A percentile compares a stretch with the other conserved stretches of the same genome.
These are phyloP conservation scores for Nerophis lumbriciformis DNA, from an alignment of 2,113 vertebrate genomes.

Conservation along the genomic window DNA sequence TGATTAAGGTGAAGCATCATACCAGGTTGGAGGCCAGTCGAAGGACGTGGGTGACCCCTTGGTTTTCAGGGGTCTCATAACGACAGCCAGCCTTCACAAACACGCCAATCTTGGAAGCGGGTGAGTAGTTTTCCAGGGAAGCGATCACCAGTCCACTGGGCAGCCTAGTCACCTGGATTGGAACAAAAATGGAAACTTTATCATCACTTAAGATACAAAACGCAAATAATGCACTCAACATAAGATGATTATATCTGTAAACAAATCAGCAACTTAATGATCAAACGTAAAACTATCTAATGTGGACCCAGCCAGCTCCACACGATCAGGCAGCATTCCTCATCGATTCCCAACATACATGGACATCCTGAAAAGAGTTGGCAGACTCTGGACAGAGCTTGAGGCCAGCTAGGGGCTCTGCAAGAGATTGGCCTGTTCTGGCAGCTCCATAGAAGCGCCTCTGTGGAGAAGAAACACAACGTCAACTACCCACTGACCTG, in stretches of 20 bases:
- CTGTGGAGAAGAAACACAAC: constrained; percentile 48
- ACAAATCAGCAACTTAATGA: not conserved
- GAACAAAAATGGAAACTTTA: not conserved
- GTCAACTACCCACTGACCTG: constrained; percentile 79
- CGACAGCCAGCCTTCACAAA: constrained; percentile 89
- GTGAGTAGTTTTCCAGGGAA: constrained; percentile 90
- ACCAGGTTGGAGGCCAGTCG: constrained; percentile 88
- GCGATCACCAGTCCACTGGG: constrained; percentile 89
- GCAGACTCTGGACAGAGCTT: constrained; percentile 38
- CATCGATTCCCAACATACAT: constrained; percentile 49
- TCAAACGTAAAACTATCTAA: not conserved
- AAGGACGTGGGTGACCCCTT: constrained; percentile 86
- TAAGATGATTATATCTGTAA: not conserved
- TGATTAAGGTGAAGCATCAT: constrained; percentile 24
- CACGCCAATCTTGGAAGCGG: constrained; percentile 85
- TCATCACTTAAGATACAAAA: not conserved
- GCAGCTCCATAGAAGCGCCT: constrained; percentile 48
- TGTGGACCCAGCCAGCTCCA: not conserved
- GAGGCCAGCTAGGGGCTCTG: constrained; percentile 44
- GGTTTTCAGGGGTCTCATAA: constrained; percentile 78
- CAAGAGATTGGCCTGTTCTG: constrained; percentile 39
- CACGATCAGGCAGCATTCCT: not conserved
- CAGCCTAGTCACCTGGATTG: constrained; percentile 82
- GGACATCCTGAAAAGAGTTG: constrained; percentile 46
- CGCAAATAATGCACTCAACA: not conserved